phyloP scores from a whole-genome alignment of 2,888 invertebrate species.

The Nudaria mundana region DNA sequence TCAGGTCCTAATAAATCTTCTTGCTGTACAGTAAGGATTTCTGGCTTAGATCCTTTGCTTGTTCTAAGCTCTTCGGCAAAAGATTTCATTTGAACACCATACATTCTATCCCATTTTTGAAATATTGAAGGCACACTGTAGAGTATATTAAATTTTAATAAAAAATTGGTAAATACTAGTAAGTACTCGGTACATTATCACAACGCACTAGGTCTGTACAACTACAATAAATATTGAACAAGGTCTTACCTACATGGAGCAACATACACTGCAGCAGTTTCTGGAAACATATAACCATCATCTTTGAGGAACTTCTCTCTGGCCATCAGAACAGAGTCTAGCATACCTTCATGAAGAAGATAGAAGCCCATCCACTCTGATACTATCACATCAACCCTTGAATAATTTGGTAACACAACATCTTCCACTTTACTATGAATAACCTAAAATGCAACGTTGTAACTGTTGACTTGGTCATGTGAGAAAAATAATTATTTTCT shows the following conservation, averaged over 20 bases:
- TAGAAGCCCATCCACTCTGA: slow-evolving; percentile 99
- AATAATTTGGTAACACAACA: slow-evolving; percentile 81
- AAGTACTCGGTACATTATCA: too few relatives aligned
- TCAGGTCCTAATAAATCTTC: slow-evolving; percentile 84
- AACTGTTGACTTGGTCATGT: too few relatives aligned
- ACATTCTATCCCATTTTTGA: slow-evolving; percentile 89
- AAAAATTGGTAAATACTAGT: not conserved
- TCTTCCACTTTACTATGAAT: slow-evolving; percentile 90
- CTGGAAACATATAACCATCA: slow-evolving; percentile 88
- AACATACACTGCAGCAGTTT: slow-evolving; percentile 80
- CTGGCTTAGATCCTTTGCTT: slow-evolving; percentile 84
- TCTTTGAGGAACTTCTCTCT: slow-evolving; percentile 89
- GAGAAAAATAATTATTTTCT: too few relatives aligned
- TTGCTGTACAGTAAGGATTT: slow-evolving; percentile 78
- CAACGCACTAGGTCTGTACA: too few relatives aligned
- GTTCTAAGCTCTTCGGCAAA: slow-evolving; percentile 83
- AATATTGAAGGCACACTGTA: slow-evolving; percentile 83
- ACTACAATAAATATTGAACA: slow-evolving; percentile 17
- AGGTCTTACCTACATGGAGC: slow-evolving; percentile 85
- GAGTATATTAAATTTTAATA: not conserved
- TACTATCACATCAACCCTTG: slow-evolving; percentile 92
- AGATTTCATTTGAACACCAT: slow-evolving; percentile 88
- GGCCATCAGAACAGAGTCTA: slow-evolving; percentile 92
- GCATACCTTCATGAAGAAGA: slow-evolving; percentile 96
- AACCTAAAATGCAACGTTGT: slow-evolving; percentile 65